Base-by-base conservation (phyloP, 2,797 vertebrate genomes). In the Salarias fasciatus region DNA sequence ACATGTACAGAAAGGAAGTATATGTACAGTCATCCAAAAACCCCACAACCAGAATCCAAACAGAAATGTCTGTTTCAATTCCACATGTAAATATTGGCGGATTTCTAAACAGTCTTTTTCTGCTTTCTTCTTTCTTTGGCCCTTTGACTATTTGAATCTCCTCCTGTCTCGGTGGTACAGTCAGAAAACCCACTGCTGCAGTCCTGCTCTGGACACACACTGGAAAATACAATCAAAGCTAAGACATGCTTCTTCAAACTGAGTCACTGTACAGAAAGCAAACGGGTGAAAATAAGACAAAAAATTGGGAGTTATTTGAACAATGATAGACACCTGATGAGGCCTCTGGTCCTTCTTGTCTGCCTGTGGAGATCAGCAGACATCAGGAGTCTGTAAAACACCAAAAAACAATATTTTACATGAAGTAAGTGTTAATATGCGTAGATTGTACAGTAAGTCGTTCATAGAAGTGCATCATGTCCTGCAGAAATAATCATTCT, bases 241-340 rank as follows among this genome's bases (percentile, higher is more conserved):
- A 12, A 9, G 10, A 38, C 10, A 42, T 24, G 18, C 18, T 24
- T 3, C 18, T 24, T 24, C 3, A 2, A n/a, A 24, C 18, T 2
- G 24, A 18, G 18, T 2, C 18, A 24, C n/a, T n/a, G n/a, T n/a
- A n/a, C n/a, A n/a, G n/a, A n/a, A n/a, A n/a, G n/a, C n/a, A n/a
- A n/a, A n/a, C n/a, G n/a, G n/a, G 18, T 24, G 24, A 24, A 24
- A 24, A 24, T 24, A 24, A 3, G 18, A 24, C 2, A 24, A 24
- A 24, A n/a, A n/a, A n/a, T n/a, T n/a, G n/a, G n/a, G n/a, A n/a
- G n/a, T n/a, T n/a, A n/a, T n/a, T n/a, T n/a, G n/a, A n/a, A n/a
- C n/a, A n/a, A n/a, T n/a, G n/a, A n/a, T n/a, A n/a, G 18, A 14
- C 18, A 81, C 81, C 84, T 74, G 47, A 13, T 18, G 37, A 11